Percentiles rank a stretch among this genome's conserved stretches.
Evolutionary conservation across 2,888 invertebrate genomes (phyloP).

Genomic region (Biston betularia): DNA sequence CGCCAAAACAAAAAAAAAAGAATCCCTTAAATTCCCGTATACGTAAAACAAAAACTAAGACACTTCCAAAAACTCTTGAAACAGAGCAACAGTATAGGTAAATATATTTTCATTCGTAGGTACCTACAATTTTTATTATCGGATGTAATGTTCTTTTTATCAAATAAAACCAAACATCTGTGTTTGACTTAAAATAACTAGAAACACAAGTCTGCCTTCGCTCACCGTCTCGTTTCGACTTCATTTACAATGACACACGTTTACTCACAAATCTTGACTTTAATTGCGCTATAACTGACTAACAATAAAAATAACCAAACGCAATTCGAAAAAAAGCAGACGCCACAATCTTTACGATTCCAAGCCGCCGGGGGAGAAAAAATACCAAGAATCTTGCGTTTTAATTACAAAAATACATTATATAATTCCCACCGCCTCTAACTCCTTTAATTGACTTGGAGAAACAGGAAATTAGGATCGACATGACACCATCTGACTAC

Average conservation of each 20-base stretch:
- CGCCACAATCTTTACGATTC: conserved; percentile 37
- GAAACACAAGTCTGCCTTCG: conserved; percentile 36
- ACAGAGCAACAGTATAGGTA: background rate
- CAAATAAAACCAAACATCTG: conserved; percentile 26
- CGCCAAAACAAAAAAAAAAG: too few relatives aligned
- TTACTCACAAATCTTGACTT: conserved; percentile 45
- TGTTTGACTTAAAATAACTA: conserved; percentile 33
- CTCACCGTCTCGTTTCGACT: conserved; percentile 37
- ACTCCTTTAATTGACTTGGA: conserved; percentile 49
- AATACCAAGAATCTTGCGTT: conserved; percentile 47
- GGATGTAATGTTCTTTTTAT: conserved; percentile 10
- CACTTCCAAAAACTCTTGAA: background rate
- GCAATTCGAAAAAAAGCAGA: conserved; percentile 40
- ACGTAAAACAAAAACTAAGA: too few relatives aligned
- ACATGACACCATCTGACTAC: conserved; percentile 46
- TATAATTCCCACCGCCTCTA: conserved; percentile 41
- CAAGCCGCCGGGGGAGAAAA: conserved; percentile 22
- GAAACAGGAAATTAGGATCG: conserved; percentile 51
- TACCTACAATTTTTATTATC: conserved; percentile 6
- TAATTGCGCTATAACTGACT: conserved; percentile 43
- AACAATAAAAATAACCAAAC: conserved; percentile 46
- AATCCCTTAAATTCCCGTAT: too few relatives aligned
- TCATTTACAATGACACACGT: conserved; percentile 42
- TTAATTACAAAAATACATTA: conserved; percentile 54
- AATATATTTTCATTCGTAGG: background rate